Evolutionary conservation across 2,797 vertebrate genomes (phyloP).

Genomic region (Pelochelys cantorii): DNA sequence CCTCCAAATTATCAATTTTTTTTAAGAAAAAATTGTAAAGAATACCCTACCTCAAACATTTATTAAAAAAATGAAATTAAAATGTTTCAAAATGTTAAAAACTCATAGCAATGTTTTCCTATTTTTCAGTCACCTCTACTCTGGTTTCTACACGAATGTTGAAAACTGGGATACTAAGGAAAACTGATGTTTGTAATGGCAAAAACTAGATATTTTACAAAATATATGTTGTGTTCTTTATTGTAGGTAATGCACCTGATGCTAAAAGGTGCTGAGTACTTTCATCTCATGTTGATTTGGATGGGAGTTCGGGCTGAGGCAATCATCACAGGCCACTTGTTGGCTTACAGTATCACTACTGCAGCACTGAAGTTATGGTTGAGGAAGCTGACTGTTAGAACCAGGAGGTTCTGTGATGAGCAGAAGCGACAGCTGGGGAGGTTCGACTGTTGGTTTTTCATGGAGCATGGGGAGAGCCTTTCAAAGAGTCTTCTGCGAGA

Average conservation of each 20-base stretch:
- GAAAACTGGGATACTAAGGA: not conserved
- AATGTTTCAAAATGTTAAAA: not conserved
- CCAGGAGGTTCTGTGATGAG: slow-evolving; percentile 9
- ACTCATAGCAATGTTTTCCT: not conserved
- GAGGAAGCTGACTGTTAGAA: not conserved
- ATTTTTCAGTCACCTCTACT: not conserved
- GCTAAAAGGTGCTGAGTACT: slow-evolving; percentile 24
- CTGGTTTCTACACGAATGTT: not conserved
- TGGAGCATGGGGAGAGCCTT: not conserved
- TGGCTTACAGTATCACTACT: not conserved
- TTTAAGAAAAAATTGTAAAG: not conserved
- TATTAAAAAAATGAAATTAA: not conserved
- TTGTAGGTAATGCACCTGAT: not conserved
- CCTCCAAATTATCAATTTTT: not conserved
- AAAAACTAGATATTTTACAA: slow-evolving; percentile 17
- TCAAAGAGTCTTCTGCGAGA: not conserved
- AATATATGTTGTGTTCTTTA: not conserved
- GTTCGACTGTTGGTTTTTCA: not conserved
- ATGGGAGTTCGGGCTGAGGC: not conserved
- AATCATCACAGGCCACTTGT: slow-evolving; percentile 31
- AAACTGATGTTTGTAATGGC: not conserved
- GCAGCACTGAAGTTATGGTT: too few species aligned
- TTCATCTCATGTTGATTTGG: accelerated
- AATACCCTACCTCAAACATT: not conserved
- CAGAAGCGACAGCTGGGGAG: slow-evolving; percentile 18